Base-by-base conservation (phyloP, 53 echinoderm and acorn worm genomes). In the Glandiceps talaboti region DNA sequence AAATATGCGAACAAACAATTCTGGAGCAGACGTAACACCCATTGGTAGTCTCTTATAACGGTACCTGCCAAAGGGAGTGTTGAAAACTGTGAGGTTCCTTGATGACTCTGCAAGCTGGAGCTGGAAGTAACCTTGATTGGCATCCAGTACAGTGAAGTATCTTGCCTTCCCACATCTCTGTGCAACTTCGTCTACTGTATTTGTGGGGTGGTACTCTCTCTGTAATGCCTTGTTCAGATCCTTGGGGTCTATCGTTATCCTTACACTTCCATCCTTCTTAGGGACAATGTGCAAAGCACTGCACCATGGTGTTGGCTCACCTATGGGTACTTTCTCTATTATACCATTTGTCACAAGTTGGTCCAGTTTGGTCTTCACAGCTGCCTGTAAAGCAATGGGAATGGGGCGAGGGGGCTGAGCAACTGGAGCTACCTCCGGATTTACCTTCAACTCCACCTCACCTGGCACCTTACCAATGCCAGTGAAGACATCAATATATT, bases 131-230 rank as follows among this genome's bases (percentile, higher is more conserved):
- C n/a, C n/a, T n/a, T n/a, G n/a, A n/a, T n/a, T n/a, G n/a, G n/a
- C n/a, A n/a, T n/a, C n/a, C n/a, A n/a, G n/a, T n/a, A n/a, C n/a
- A n/a, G n/a, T n/a, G n/a, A n/a, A n/a, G n/a, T n/a, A n/a, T n/a
- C n/a, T n/a, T n/a, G n/a, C n/a, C n/a, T n/a, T n/a, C n/a, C n/a
- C n/a, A n/a, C n/a, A n/a, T n/a, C n/a, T n/a, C n/a, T n/a, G n/a
- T 29, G 81, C 33, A 14, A 84, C 79, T 10, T 88, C 32, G 78
- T 88, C 82, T 29, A 74, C 27, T 14, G 82, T 85, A 31, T 78
- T 81, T 76, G 85, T 85, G 0, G 74, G 45, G 31, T 85, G 82
- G 64, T 45, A 20, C 20, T 6, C 6, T 45, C 64, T 45, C 64
- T 45, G 6, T 45, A 45, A 12, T 12, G 64, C 64, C 20, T 45